Conservation (phyloP, 2,797 vertebrate genomes). For the Fistularia commersonii region DNA sequence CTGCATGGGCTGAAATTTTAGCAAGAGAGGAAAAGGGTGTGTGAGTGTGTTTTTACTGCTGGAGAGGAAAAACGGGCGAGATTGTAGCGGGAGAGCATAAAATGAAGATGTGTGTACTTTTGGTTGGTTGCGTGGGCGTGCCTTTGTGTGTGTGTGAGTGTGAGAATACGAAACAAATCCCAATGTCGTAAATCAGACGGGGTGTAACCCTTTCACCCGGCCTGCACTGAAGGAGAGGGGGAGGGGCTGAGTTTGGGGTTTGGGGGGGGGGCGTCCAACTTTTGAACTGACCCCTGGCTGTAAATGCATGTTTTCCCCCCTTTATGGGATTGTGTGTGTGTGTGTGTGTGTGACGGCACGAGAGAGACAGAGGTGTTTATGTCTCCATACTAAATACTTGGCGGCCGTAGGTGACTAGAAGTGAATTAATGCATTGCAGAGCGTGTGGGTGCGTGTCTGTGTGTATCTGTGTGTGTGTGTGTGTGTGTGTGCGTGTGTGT, state of each 20-base stretch:
- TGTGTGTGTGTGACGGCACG: conserved; percentile 19
- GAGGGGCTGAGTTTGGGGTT: conserved; percentile 1
- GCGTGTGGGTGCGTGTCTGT: no score
- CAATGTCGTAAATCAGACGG: conserved; percentile 54
- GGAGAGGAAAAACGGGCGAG: neutral
- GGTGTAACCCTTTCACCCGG: conserved; percentile 51
- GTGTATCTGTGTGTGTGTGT: no score
- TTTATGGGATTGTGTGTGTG: conserved; percentile 35
- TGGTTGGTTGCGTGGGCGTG: conserved; percentile 18
- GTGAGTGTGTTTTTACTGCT: conserved; percentile 23
- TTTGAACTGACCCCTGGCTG: conserved; percentile 67
- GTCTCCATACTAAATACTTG: conserved; percentile 56
- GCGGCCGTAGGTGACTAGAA: conserved; percentile 49
- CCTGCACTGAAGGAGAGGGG: conserved; percentile 15
- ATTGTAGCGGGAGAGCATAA: no score
- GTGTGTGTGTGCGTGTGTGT: conserved; percentile 39
- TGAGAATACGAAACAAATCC: conserved; percentile 37
- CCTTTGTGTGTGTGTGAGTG: conserved; percentile 16
- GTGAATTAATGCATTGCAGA: conserved; percentile 47
- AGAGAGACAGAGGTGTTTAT: conserved; percentile 51
- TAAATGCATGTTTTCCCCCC: conserved; percentile 48
- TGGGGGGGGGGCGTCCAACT: conserved; percentile 23
- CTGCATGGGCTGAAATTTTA: conserved; percentile 63
- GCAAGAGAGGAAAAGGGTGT: conserved; percentile 32
- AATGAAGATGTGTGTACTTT: conserved; percentile 9